Conservation (phyloP, 2,113 vertebrate species). For the Notothenia rossii region DNA sequence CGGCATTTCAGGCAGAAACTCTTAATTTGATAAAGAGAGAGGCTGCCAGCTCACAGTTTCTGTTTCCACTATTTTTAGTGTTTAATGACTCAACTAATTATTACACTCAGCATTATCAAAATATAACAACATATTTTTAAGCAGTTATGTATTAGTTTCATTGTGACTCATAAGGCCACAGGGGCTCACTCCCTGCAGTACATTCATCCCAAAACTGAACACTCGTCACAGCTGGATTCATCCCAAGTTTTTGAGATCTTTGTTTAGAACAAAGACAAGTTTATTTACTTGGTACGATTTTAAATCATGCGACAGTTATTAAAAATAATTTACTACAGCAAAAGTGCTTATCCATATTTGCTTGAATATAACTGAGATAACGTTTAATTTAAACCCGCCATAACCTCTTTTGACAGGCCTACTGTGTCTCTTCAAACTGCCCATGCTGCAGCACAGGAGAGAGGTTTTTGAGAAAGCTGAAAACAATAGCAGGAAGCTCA, state of each 20-base stretch:
- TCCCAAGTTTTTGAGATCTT: neutral
- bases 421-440: neutral
- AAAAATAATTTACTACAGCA: neutral
- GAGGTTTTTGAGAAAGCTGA: neutral
- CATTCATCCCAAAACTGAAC: neutral
- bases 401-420: neutral
- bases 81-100: neutral
- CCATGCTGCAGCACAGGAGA: neutral
- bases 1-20: no score
- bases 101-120: neutral
- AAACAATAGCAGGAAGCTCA: constrained; percentile 46
- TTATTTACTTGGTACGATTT: neutral
- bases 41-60: neutral
- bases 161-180: constrained; percentile 23
- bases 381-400: neutral
- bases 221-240: neutral
- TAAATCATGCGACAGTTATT: neutral
- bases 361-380: neutral
- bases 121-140: neutral
- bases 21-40: neutral
- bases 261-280: no score
- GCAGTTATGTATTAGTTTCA: constrained; percentile 31
- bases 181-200: neutral
- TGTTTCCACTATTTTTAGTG: neutral
- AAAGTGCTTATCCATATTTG: neutral